Base-by-base conservation (phyloP, 2,888 invertebrate species). In the Sarcophaga caerulescens region DNA sequence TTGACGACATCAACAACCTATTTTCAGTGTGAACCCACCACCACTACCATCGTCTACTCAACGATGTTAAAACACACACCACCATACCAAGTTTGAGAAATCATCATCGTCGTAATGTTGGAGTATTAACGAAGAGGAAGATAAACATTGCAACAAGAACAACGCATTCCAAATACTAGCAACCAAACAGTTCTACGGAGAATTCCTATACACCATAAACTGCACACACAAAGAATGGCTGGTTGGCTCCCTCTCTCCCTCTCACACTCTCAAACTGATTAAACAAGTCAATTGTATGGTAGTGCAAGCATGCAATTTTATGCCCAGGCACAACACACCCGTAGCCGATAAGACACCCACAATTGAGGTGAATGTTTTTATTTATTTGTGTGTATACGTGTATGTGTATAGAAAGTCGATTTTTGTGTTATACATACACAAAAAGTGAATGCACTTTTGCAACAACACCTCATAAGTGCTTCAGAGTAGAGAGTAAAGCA, bases 401-500 rank as follows among this genome's bases (percentile, higher is more conserved):
- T 12, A 10, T 25, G 21, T 10, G 23, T 68, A 4, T 6, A 35
- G 57, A 3, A 52, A 4, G 0, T 35, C 35, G 35, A 35, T 8
- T 35, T 14, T 14, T 12, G 19, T 19, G 77, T 73, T 85, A 74
- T 80, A 83, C 80, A 78, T 69, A 83, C 76, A 86, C 83, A 70
- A 84, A 86, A 78, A 65, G 86, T 86, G 81, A 86, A 86, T 86
- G 86, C 86, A 84, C 86, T 86, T 86, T 86, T 75, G 78, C 75
- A 84, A 78, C 77, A 52, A 52, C 77, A 77, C 68, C 81, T 83
- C 63, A 52, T 4, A 52, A 52, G 3, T 52, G 52, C 63, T 4
- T 52, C 2, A 35, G 2, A 35, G 35, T 35, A 35, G 35, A 52
- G 52, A 75, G n/a, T 47, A 35, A 10, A 63, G 23, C 63, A 63